A percentile compares a stretch with the other conserved stretches of the same genome.
phyloP scores from a whole-genome alignment of 2,888 invertebrate genomes.

The Cerceris rybyensis region DNA sequence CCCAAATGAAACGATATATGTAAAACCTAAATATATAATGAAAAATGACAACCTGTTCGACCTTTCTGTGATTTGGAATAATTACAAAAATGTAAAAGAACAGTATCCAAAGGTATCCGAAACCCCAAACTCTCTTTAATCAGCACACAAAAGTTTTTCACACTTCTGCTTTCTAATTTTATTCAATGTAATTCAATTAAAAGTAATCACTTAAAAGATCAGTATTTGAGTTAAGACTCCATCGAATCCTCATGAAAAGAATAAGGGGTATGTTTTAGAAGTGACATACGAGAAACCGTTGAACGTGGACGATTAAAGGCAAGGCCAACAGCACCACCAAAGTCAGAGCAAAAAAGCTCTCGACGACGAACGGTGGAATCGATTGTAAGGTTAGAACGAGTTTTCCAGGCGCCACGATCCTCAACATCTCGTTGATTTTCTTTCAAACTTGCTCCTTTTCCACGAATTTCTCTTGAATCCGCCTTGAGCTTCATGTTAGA shows the following conservation, averaged over 20 bases:
- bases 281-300: slow-evolving; percentile 70
- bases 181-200: no score
- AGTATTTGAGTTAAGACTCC: background rate
- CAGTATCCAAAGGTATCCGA: no score
- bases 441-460: slow-evolving; percentile 28
- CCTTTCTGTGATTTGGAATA: no score
- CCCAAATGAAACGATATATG: no score
- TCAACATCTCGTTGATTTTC: slow-evolving; percentile 70
- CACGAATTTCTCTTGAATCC: slow-evolving; percentile 7
- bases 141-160: no score
- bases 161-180: no score
- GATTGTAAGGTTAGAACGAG: slow-evolving; percentile 73
- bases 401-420: slow-evolving; percentile 64
- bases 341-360: slow-evolving; percentile 71
- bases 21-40: no score
- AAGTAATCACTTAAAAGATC: no score
- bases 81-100: no score
- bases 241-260: background rate
- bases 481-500: slow-evolving; percentile 45
- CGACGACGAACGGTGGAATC: slow-evolving; percentile 72
- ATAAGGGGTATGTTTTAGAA: background rate
- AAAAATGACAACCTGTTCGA: no score
- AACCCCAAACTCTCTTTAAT: no score
- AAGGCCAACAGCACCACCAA: slow-evolving; percentile 72
- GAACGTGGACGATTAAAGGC: slow-evolving; percentile 71